Conservation (phyloP, 2,888 invertebrate species). For the Aspidiotus rigidus region DNA sequence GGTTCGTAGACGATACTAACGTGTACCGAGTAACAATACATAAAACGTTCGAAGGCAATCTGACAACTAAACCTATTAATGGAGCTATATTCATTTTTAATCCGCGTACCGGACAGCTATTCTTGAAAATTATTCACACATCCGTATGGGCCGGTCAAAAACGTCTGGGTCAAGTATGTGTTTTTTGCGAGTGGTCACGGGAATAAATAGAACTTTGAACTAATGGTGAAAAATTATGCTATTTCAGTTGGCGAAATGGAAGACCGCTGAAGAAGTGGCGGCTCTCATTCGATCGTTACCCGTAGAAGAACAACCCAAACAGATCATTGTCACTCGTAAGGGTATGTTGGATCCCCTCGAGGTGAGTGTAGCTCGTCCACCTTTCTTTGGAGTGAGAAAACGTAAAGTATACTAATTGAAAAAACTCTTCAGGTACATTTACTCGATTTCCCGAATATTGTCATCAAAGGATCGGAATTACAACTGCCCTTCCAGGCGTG, state of each 20-base stretch:
- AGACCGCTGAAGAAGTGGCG: conserved; percentile 99
- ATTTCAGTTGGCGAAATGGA: conserved; percentile 90
- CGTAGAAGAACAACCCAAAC: conserved; percentile 99
- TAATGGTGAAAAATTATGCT: neutral
- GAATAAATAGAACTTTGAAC: neutral
- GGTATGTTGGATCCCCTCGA: conserved; percentile 99
- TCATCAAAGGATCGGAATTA: conserved; percentile 97
- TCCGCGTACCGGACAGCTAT: conserved; percentile 95
- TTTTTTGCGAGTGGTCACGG: neutral
- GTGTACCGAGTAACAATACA: conserved; percentile 99
- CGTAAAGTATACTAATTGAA: neutral
- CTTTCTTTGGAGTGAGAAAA: neutral
- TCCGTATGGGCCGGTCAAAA: conserved; percentile 99
- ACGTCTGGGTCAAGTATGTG: conserved; percentile 80
- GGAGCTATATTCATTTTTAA: conserved; percentile 99
- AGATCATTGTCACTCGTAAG: conserved; percentile 98
- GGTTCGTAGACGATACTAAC: conserved; percentile 98
- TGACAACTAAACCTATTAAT: conserved; percentile 99
- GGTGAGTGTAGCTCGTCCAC: conserved; percentile 41
- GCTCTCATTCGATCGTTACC: conserved; percentile 96
- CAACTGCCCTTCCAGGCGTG: conserved; percentile 99
- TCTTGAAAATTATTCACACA: conserved; percentile 99
- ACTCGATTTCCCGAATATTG: conserved; percentile 99
- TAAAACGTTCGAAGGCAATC: conserved; percentile 98
- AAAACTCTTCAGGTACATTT: conserved; percentile 66